Evolutionary conservation across 2,888 invertebrate species (phyloP), one percentile per base, ranked within the genome.

Genomic region (Eristalinus aeneus): DNA sequence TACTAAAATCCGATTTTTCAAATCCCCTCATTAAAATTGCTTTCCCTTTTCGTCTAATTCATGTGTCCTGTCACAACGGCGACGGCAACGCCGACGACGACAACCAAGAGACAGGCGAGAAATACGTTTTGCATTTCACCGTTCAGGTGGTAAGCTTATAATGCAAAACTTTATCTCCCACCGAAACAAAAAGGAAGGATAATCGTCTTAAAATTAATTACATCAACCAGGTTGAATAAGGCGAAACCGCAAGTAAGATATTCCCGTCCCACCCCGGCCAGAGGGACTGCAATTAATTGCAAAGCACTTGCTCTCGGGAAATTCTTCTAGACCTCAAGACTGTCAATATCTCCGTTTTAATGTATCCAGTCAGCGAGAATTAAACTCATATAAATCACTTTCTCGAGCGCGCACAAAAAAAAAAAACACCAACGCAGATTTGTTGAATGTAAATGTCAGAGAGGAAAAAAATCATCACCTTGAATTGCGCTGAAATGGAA

Each of bases 291-390:
- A 78, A 68, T 83, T 83, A 73, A 78, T 72, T 73, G 73, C 64
- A 65, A 68, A 83, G n/a, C 46, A 36, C 39, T 64, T 69, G 16
- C 53, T 56, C 63, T 34, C 16, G 36, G 0, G 22, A 3, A n/a
- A 53, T 63, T 69, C 64, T 46, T 77, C 36, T 16, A 58, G 22
- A 56, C 53, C 20, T 58, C 54, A 11, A n/a, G 10, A 10, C 60
- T 65, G 32, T 65, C 64, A 81, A 81, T 75, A 65, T 39, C 12
- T 39, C 46, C 20, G 31, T 72, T 72, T 53, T 61, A n/a, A 23
- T 74, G 32, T 76, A 98, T 98, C 97, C 98, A 93, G 94, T 99
- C 91, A 98, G 98, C 93, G 97, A 46, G 67, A 63, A 77, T 61
- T 72, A 68, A 73, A 64, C 68, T 83, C 61, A 39, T 73, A 75